Evolutionary conservation across 2,888 invertebrate species (phyloP).

Genomic region (Drosophila pseudotakahashii): DNA sequence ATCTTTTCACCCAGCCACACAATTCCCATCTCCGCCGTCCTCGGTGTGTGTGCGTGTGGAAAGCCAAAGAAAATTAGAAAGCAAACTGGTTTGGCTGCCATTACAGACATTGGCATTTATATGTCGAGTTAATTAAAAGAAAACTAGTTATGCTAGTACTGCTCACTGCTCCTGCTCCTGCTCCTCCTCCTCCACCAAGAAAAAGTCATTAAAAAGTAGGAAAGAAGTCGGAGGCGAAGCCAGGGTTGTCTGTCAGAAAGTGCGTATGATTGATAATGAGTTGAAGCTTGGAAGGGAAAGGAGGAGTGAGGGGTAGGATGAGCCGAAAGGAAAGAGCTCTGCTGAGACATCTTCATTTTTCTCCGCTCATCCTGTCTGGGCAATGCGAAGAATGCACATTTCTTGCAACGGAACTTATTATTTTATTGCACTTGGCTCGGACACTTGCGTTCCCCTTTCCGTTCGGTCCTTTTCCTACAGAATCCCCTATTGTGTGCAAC

Average conservation of each 20-base stretch:
- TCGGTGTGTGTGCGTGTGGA: conserved; percentile 39
- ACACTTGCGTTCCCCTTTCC: conserved; percentile 7
- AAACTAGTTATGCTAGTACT: conserved; percentile 71
- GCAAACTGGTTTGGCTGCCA: conserved; percentile 64
- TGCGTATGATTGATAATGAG: conserved; percentile 78
- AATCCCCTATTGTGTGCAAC: conserved; percentile 20
- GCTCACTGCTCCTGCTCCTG: neutral
- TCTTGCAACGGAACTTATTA: conserved; percentile 73
- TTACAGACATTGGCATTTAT: conserved; percentile 65
- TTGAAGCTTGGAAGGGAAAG: conserved; percentile 5
- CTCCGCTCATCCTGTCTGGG: conserved; percentile 19
- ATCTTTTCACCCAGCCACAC: conserved; percentile 38
- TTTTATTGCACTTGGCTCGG: conserved; percentile 33
- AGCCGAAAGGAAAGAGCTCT: neutral
- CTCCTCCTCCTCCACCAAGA: conserved; percentile 13
- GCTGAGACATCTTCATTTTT: conserved; percentile 46
- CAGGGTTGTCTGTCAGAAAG: conserved; percentile 40
- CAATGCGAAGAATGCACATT: conserved; percentile 62
- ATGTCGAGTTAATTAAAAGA: conserved; percentile 76
- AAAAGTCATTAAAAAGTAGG: conserved; percentile 72
- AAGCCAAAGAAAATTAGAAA: conserved; percentile 74
- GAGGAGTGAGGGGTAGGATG: neutral
- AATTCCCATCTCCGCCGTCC: neutral
- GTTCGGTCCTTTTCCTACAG: neutral
- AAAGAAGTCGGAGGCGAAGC: conserved; percentile 27